Conservation (phyloP, 2,113 vertebrate species). For the Labeo rohita region DNA sequence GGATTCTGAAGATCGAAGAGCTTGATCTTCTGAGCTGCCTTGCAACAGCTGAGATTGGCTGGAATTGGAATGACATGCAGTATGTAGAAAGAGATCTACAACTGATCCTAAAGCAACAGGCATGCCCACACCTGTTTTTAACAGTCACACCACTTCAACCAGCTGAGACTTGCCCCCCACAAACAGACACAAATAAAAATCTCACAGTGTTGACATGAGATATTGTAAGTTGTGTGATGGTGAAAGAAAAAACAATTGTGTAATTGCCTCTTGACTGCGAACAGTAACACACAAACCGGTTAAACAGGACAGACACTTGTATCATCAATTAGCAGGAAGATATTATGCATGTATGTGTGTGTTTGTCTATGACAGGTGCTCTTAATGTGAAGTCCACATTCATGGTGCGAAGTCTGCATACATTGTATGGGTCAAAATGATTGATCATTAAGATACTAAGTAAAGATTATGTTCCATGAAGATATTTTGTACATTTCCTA, state of each 20-base stretch:
- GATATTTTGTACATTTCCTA: too few species aligned
- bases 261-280: constrained; percentile 35
- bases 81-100: constrained; percentile 46
- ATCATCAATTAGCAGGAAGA: background rate
- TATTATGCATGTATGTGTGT: background rate
- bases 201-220: constrained; percentile 34
- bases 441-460: too few species aligned
- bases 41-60: constrained; percentile 56
- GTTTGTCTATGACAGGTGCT: background rate
- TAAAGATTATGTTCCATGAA: too few species aligned
- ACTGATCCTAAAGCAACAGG: constrained; percentile 53
- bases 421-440: too few species aligned
- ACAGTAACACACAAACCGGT: constrained; percentile 37
- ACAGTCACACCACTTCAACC: constrained; percentile 52
- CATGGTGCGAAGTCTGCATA: background rate
- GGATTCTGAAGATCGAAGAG: constrained; percentile 37
- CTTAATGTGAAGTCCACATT: background rate
- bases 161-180: constrained; percentile 53
- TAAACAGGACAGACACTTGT: constrained; percentile 30
- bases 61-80: constrained; percentile 47
- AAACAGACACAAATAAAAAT: constrained; percentile 50
- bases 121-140: constrained; percentile 54
- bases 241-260: constrained; percentile 13
- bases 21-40: constrained; percentile 24
- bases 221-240: constrained; percentile 15